A percentile compares a stretch with the other conserved stretches of the same genome.
These are phyloP conservation scores for Sebastolobus alascanus DNA, from an alignment of 2,797 vertebrate species.

Conservation along the genomic window DNA sequence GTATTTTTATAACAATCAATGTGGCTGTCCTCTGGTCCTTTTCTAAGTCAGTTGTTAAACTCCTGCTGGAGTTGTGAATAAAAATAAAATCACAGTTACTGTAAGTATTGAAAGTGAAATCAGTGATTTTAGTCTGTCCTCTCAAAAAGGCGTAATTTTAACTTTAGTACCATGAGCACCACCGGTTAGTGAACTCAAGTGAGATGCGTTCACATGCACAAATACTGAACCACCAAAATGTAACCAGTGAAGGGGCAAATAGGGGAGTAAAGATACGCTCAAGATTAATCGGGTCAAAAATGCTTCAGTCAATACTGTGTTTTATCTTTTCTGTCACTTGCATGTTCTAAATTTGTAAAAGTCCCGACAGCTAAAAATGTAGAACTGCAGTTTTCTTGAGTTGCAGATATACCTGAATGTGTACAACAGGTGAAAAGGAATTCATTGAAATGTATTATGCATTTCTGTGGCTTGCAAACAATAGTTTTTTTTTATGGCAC, in stretches of 20 bases:
- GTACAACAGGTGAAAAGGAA: slow-evolving; percentile 10
- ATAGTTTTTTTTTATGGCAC: slow-evolving; percentile 53
- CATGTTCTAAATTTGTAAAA: slow-evolving; percentile 16
- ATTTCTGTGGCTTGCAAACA: slow-evolving; percentile 43
- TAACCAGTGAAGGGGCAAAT: slow-evolving; percentile 1
- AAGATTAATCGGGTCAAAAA: slow-evolving; percentile 14
- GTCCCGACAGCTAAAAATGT: slow-evolving; percentile 8
- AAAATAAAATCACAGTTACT: slow-evolving; percentile 36
- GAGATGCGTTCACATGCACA: slow-evolving; percentile 31
- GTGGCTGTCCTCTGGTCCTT: slow-evolving; percentile 10
- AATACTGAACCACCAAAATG: slow-evolving; percentile 35
- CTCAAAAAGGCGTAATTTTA: neutral
- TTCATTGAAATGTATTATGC: slow-evolving; percentile 12
- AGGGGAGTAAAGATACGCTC: neutral
- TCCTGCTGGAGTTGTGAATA: neutral
- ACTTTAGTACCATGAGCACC: slow-evolving; percentile 48
- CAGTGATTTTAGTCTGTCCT: slow-evolving; percentile 14
- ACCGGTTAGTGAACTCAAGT: slow-evolving; percentile 43
- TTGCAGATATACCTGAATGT: slow-evolving; percentile 29
- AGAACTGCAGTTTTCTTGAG: slow-evolving; percentile 13
- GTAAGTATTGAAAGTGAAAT: slow-evolving; percentile 39
- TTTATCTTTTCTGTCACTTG: slow-evolving; percentile 22
- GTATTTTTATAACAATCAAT: neutral
- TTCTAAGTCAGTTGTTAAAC: slow-evolving; percentile 16
- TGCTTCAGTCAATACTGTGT: slow-evolving; percentile 14